These are phyloP conservation scores for Toxonevra muliebris DNA, from an alignment of 2,888 invertebrate genomes.

Conservation along the genomic window DNA sequence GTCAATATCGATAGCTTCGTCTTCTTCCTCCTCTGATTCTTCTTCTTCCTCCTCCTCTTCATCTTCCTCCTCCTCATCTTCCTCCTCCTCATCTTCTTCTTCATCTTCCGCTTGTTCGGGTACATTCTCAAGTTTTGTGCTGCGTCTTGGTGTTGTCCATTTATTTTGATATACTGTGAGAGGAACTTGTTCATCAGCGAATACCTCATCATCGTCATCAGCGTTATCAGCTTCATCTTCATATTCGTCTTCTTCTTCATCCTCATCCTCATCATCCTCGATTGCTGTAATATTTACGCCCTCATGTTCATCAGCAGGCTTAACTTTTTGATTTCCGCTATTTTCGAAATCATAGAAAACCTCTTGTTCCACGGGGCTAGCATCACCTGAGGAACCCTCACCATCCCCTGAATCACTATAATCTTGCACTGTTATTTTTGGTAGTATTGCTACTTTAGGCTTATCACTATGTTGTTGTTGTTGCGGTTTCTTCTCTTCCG, in stretches of 20 bases:
- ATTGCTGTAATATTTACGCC: slow-evolving; percentile 49
- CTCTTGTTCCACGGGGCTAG: slow-evolving; percentile 47
- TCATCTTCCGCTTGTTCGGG: slow-evolving; percentile 53
- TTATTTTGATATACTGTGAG: slow-evolving; percentile 21
- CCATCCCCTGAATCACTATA: slow-evolving; percentile 46
- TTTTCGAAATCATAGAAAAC: slow-evolving; percentile 58
- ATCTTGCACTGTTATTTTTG: slow-evolving; percentile 60
- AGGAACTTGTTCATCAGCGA: slow-evolving; percentile 35
- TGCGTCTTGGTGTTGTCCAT: slow-evolving; percentile 38
- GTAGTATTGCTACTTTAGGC: slow-evolving; percentile 42
- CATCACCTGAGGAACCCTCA: slow-evolving; percentile 31
- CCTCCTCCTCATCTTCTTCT: slow-evolving; percentile 43
- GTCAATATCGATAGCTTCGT: slow-evolving; percentile 13
- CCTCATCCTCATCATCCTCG: slow-evolving; percentile 38
- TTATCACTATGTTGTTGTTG: background rate
- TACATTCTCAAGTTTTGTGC: slow-evolving; percentile 56
- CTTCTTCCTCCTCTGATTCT: slow-evolving; percentile 16
- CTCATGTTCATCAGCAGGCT: slow-evolving; percentile 10
- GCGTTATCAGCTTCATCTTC: slow-evolving; percentile 36
- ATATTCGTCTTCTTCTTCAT: slow-evolving; percentile 26
- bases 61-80: slow-evolving; percentile 45
- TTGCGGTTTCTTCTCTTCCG: slow-evolving; percentile 29
- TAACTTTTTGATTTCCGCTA: slow-evolving; percentile 9
- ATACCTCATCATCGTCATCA: slow-evolving; percentile 46
- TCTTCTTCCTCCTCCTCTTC: slow-evolving; percentile 38